phyloP scores from a whole-genome alignment of 1,140 invertebrate species.

The Heliconius hewitsoni region DNA sequence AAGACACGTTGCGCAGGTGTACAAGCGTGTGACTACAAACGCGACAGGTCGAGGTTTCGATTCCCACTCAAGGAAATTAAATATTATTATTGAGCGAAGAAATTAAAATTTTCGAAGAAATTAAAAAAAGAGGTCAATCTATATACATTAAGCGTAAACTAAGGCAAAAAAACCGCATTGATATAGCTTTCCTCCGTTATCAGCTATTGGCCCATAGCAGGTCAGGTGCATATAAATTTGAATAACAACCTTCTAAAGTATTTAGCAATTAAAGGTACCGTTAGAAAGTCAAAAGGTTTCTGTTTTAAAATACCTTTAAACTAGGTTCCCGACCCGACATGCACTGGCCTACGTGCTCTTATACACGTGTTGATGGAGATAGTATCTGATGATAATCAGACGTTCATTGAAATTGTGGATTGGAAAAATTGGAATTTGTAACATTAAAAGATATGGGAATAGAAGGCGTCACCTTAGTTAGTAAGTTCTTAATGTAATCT shows the following conservation, averaged over 20 bases:
- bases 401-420: neutral
- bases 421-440: neutral
- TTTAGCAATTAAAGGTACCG: neutral
- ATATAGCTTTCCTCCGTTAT: neutral
- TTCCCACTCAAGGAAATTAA: no score
- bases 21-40: no score
- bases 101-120: no score
- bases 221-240: neutral
- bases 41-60: no score
- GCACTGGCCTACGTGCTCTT: neutral
- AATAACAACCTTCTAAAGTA: neutral
- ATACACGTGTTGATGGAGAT: neutral
- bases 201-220: neutral
- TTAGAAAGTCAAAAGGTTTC: neutral
- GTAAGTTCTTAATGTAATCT: neutral
- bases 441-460: neutral
- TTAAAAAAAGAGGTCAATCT: no score
- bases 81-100: no score
- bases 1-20: no score
- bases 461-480: no score
- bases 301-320: neutral
- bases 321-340: neutral
- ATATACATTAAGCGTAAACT: no score
- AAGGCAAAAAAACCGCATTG: no score
- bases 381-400: neutral